Base-by-base conservation (phyloP, 2,797 vertebrate species). In the Staurois parvus region DNA sequence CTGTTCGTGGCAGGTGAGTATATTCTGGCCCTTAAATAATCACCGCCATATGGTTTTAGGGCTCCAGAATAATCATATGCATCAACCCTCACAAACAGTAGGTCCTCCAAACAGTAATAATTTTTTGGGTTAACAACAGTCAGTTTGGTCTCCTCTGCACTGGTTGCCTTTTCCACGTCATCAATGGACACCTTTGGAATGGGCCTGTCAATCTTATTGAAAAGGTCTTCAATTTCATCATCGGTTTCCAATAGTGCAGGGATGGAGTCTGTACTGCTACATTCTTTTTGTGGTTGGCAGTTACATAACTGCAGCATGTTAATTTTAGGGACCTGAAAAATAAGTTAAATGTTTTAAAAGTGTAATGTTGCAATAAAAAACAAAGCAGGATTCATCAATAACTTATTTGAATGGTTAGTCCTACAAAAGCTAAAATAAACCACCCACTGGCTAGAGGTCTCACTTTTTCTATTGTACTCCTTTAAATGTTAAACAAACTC, bases 21-120 rank as follows among this genome's bases (percentile, higher is more conserved):
- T 21, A 89, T 85, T 59, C 91, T 88, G 19, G 88, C 90, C 72
- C 85, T 88, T 29, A 91, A 40, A 76, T 91, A 91, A n/a, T 91
- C 90, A 24, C 91, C 88, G 0, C 91, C 91, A 3, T 90, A 89
- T 12, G 56, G 4, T 34, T 92, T 92, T 64, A 80, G 88, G 34
- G 1, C n/a, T 28, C 90, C 88, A 2, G 83, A 37, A 56, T 88
- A 52, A 48, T 91, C 82, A 3, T 67, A 84, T 13, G 76, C 28
- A 17, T 89, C 83, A 24, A 91, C 40, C 26, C 82, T 80, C 3
- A 92, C 7, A 1, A 80, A 1, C 11, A 91, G 64, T 69, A 78
- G 79, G 2, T 91, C 86, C 1, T 89, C 86, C 0, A 21, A 3
- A 12, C 89, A 91, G 64, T 90, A 89, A 0, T 26, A 40, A 1